A percentile compares a stretch with the other conserved stretches of the same genome.
Conservation (phyloP, 2,888 invertebrate species). For the Lasioglossum malachurum region DNA sequence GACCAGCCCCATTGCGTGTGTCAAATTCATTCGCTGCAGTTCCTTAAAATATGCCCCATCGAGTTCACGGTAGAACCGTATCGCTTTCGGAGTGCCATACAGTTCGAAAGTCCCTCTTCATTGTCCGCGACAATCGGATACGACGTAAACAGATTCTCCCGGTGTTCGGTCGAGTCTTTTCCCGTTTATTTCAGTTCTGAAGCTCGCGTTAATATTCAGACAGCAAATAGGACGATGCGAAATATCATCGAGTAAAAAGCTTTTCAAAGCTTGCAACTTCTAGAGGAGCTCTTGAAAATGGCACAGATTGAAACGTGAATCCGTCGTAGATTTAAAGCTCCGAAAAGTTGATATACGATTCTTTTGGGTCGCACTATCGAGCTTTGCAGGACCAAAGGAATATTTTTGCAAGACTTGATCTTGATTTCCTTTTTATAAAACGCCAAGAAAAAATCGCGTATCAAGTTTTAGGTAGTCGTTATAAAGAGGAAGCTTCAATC, state of each 20-base stretch:
- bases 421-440: background rate
- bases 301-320: background rate
- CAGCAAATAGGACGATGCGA: background rate
- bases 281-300: background rate
- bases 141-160: background rate
- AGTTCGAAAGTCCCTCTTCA: background rate
- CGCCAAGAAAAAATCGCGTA: background rate
- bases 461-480: background rate
- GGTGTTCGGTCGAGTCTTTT: background rate
- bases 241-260: background rate
- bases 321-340: background rate
- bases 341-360: background rate
- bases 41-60: background rate
- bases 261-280: background rate
- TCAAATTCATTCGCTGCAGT: background rate
- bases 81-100: background rate
- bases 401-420: too few relatives aligned
- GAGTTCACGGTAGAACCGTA: background rate
- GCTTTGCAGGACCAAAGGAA: too few relatives aligned
- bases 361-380: background rate
- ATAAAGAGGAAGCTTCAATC: background rate
- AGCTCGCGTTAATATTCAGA: background rate
- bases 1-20: background rate
- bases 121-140: background rate
- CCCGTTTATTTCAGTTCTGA: background rate